These are phyloP conservation scores for Chelon auratus DNA, from an alignment of 2,797 vertebrate genomes.

Conservation along the genomic window DNA sequence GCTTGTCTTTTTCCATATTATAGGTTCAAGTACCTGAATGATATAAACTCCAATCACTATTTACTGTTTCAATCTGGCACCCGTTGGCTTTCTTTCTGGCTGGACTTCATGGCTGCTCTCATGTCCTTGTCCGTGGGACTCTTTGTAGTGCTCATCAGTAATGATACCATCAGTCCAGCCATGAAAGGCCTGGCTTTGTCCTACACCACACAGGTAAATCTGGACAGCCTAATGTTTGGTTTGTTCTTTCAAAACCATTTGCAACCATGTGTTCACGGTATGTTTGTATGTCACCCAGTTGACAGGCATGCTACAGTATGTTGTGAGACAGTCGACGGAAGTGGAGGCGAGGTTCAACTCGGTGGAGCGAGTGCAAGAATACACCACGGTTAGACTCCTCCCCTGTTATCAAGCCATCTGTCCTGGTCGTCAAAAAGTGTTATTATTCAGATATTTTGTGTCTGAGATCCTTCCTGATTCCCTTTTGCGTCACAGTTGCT, in stretches of 20 bases:
- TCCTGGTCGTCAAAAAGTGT: background rate
- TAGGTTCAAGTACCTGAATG: constrained; percentile 85
- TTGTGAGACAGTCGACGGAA: constrained; percentile 79
- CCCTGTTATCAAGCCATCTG: background rate
- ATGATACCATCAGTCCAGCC: constrained; percentile 67
- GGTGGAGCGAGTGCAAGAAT: constrained; percentile 83
- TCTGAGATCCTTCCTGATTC: background rate
- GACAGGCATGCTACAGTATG: constrained; percentile 84
- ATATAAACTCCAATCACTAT: constrained; percentile 84
- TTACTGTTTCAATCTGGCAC: constrained; percentile 83
- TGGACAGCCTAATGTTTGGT: background rate
- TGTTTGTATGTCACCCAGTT: constrained; percentile 67
- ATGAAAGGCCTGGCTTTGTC: constrained; percentile 87
- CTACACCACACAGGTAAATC: constrained; percentile 86
- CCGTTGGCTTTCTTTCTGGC: constrained; percentile 87
- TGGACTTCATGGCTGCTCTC: constrained; percentile 78
- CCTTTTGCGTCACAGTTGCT: background rate
- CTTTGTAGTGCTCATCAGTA: constrained; percentile 81
- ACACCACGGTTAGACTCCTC: constrained; percentile 74
- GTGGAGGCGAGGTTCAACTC: constrained; percentile 87
- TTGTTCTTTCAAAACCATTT: background rate
- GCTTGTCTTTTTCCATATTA: constrained; percentile 22
- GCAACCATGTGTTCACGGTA: background rate
- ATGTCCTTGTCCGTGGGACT: constrained; percentile 80
- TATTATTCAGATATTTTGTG: background rate